These are phyloP conservation scores for Marmota flaviventris DNA, from an alignment of 2,113 vertebrate species.

Conservation along the genomic window DNA sequence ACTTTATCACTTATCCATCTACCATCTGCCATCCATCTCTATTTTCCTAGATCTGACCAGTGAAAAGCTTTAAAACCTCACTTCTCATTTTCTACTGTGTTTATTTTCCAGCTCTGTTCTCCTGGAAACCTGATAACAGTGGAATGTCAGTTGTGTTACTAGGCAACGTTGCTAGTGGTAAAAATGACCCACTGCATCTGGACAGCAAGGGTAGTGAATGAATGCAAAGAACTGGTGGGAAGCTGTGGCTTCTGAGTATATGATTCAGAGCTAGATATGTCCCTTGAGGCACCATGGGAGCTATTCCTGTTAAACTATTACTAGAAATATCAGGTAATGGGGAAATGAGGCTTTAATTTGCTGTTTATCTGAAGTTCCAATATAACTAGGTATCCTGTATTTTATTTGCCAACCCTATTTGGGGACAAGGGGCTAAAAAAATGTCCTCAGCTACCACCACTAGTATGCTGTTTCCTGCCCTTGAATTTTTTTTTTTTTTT, in stretches of 20 bases:
- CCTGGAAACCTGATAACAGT: background rate
- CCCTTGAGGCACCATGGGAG: background rate
- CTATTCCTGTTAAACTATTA: background rate
- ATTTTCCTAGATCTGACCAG: background rate
- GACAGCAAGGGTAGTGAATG: background rate
- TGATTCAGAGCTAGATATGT: background rate
- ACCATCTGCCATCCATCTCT: background rate
- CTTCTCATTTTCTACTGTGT: background rate
- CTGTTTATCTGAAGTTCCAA: background rate
- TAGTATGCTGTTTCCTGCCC: background rate
- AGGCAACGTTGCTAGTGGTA: background rate
- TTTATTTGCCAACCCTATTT: background rate
- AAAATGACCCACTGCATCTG: background rate
- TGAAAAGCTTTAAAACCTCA: background rate
- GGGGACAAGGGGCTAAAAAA: background rate
- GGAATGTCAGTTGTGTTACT: background rate
- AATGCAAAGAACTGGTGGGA: background rate
- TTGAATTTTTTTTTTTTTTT: background rate
- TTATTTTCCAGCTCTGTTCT: constrained; percentile 39
- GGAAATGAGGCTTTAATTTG: background rate
- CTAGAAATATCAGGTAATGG: background rate
- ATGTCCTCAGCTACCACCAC: background rate
- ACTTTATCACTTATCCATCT: background rate
- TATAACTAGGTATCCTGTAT: background rate
- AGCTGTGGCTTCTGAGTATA: constrained; percentile 9